These are phyloP conservation scores for Hirtodrosophila trivittata DNA, from an alignment of 2,888 invertebrate genomes.

Conservation along the genomic window DNA sequence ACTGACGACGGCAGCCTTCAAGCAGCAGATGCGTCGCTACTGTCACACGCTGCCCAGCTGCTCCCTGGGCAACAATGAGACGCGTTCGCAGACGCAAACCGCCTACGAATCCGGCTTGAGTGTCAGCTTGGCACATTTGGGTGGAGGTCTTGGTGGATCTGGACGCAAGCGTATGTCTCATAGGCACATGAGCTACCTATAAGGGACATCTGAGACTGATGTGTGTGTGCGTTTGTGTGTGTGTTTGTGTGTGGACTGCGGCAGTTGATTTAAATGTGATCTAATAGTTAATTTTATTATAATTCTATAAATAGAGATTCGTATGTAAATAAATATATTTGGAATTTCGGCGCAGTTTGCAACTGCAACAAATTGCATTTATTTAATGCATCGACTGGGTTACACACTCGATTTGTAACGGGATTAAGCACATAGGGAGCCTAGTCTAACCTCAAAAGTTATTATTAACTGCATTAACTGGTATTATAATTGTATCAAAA, in stretches of 20 bases:
- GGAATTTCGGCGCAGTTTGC: slow-evolving; percentile 29
- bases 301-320: slow-evolving; percentile 22
- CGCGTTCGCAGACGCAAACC: slow-evolving; percentile 80
- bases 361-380: slow-evolving; percentile 26
- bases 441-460: background rate
- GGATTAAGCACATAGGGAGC: background rate
- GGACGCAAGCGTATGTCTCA: slow-evolving; percentile 82
- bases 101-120: slow-evolving; percentile 84
- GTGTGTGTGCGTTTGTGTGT: too few relatives aligned
- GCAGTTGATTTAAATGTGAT: slow-evolving; percentile 53
- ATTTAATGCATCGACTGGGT: background rate
- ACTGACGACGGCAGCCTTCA: slow-evolving; percentile 86
- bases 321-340: background rate
- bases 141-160: slow-evolving; percentile 63
- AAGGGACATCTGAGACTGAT: slow-evolving; percentile 18
- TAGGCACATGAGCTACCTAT: slow-evolving; percentile 80
- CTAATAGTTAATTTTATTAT: slow-evolving; percentile 48
- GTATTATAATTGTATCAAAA: too few relatives aligned
- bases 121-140: slow-evolving; percentile 84
- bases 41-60: slow-evolving; percentile 72
- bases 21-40: slow-evolving; percentile 84
- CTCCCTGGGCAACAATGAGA: slow-evolving; percentile 72
- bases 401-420: slow-evolving; percentile 2
- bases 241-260: slow-evolving; percentile 6
- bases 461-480: background rate